These are phyloP conservation scores for Drosophila saltans DNA, from an alignment of 1,140 invertebrate genomes.

Conservation along the genomic window DNA sequence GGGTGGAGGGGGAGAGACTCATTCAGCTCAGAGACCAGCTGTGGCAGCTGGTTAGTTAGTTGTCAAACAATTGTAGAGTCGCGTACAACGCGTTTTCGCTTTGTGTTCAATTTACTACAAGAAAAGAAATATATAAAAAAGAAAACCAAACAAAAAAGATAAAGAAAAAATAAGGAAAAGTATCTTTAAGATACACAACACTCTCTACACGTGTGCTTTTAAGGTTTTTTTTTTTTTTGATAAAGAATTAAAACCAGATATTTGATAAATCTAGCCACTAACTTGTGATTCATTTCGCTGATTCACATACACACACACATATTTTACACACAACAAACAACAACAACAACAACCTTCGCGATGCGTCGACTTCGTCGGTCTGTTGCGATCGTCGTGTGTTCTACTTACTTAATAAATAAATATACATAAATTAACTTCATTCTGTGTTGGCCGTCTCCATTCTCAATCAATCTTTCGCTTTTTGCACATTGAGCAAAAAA, in stretches of 20 bases:
- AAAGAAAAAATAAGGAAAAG: neutral
- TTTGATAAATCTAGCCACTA: conserved; percentile 31
- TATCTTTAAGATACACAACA: conserved; percentile 42
- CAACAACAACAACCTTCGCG: conserved; percentile 30
- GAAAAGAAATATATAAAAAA: neutral
- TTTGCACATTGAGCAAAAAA: neutral
- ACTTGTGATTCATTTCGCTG: conserved; percentile 46
- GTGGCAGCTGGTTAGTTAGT: conserved; percentile 40
- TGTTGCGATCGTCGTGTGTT: conserved; percentile 14
- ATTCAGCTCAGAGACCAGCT: conserved; percentile 37
- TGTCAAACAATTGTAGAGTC: conserved; percentile 66
- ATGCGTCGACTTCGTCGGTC: conserved; percentile 17
- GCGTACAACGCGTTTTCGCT: conserved; percentile 55
- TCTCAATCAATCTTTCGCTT: neutral
- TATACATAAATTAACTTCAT: conserved; percentile 10
- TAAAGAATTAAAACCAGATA: conserved; percentile 8
- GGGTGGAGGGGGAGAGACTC: neutral
- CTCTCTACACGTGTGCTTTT: conserved; percentile 7
- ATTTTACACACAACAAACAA: no score
- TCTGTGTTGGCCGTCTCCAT: neutral
- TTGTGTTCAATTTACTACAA: conserved; percentile 31
- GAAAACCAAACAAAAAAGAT: neutral
- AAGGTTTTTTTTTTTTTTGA: neutral
- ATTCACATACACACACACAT: conserved; percentile 15
- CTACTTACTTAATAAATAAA: conserved; percentile 12